Evolutionary conservation across 2,113 vertebrate species (phyloP).

Genomic region (Empidonax alnorum): DNA sequence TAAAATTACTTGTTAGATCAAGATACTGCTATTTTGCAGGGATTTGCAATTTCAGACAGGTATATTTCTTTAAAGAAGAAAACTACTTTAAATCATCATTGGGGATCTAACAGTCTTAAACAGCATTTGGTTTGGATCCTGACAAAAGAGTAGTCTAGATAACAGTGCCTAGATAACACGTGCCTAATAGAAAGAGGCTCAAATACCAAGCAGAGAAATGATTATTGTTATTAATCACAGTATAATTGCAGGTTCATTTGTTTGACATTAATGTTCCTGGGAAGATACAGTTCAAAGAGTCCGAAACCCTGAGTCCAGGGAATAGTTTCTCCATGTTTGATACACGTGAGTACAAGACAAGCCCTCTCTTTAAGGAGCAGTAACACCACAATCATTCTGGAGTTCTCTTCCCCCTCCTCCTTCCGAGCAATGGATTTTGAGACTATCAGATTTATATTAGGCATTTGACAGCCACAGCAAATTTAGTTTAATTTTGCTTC

Average conservation of each 20-base stretch:
- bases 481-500: background rate
- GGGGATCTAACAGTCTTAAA: background rate
- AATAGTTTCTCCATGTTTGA: slow-evolving; percentile 88
- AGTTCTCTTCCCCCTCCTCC: background rate
- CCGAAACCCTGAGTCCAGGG: slow-evolving; percentile 90
- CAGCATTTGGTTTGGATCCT: background rate
- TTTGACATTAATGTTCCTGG: slow-evolving; percentile 96
- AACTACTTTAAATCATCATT: background rate
- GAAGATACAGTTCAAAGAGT: slow-evolving; percentile 96
- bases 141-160: background rate
- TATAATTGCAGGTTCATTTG: slow-evolving; percentile 88
- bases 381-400: background rate
- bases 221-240: background rate
- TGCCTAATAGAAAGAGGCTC: background rate
- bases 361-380: background rate
- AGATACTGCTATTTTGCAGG: background rate
- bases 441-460: background rate
- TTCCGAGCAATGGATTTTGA: background rate
- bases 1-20: background rate
- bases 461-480: background rate
- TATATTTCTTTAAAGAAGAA: background rate
- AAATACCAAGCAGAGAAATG: background rate
- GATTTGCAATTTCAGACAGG: background rate
- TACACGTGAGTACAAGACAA: slow-evolving; percentile 83
- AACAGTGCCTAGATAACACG: background rate